Base-by-base conservation (phyloP, 2,113 vertebrate species). In the Oncorhynchus gorbuscha region DNA sequence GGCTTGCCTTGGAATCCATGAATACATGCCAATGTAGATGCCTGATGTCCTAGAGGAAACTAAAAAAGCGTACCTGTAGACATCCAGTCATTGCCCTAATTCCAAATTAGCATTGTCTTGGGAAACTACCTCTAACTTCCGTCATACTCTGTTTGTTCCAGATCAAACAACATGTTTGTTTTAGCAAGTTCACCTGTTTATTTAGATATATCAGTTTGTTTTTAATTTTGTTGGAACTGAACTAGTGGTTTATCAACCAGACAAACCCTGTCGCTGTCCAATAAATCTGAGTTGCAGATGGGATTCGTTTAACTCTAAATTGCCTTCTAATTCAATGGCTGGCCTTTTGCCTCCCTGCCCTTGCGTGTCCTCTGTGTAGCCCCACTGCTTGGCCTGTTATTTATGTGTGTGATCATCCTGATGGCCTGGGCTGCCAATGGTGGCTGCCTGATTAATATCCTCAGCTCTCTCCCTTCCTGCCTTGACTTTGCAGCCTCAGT, bases 361-460 rank as follows among this genome's bases (percentile, higher is more conserved):
- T 90, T 89, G 82, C 65, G 4, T 67, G 87, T 91, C 89, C 89
- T 90, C 79, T 83, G 77, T 61, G 48, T 62, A 30, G 77, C 71
- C 73, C 75, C 11, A 69, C 72, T 74, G 45, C 72, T 72, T 67
- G 84, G 75, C 51, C 76, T 6, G 71, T 89, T 90, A 85, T 92
- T 91, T 89, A 90, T 88, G 83, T 85, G 74, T 59, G 73, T 76
- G 83, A 88, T 86, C 81, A 81, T 84, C 73, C 72, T 67, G 77
- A 72, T 85, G 86, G 76, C 80, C 81, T 74, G 51, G 82, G 35
- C 78, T 83, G 79, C 86, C 82, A 69, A 67, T 12, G 79, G 73
- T 86, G 79, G 5, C 86, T 71, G 49, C 74, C 70, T 82, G 5
- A 88, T 85, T 86, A 77, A 86, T 80, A 67, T 20, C 48, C 69